phyloP scores from a whole-genome alignment of 2,888 invertebrate species.

The Caenorhabditis drosophilae region DNA sequence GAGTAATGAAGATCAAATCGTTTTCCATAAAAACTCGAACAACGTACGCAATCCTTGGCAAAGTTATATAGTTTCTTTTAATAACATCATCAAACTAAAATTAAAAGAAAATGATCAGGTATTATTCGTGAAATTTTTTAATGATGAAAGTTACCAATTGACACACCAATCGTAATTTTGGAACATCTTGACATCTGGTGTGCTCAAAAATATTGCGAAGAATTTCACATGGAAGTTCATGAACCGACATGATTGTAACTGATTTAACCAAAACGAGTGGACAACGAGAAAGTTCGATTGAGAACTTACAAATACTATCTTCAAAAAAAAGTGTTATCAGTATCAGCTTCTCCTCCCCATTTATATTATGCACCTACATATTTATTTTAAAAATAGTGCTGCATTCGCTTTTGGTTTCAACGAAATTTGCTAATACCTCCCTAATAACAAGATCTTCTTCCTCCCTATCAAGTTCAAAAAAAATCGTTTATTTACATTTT shows the following conservation, averaged over 20 bases:
- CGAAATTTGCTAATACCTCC: too few relatives aligned
- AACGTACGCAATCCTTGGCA: conserved; percentile 30
- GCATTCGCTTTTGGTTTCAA: too few relatives aligned
- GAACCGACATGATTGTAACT: conserved; percentile 17
- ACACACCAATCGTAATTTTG: conserved; percentile 21
- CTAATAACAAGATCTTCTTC: too few relatives aligned
- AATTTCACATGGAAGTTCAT: conserved; percentile 21
- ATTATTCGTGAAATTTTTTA: neutral
- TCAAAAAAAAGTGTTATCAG: conserved; percentile 38
- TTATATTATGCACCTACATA: too few relatives aligned
- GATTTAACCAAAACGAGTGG: neutral
- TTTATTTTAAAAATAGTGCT: too few relatives aligned
- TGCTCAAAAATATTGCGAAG: conserved; percentile 20
- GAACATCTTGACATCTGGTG: conserved; percentile 20
- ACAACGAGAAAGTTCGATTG: too few relatives aligned
- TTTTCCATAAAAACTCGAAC: conserved; percentile 19
- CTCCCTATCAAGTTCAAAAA: too few relatives aligned
- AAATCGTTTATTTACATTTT: too few relatives aligned
- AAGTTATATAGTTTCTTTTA: conserved; percentile 21
- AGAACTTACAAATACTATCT: conserved; percentile 27
- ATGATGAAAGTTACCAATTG: conserved; percentile 7
- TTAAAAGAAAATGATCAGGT: neutral
- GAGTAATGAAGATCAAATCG: conserved; percentile 17
- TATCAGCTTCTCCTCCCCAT: too few relatives aligned
- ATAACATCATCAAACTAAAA: conserved; percentile 36